phyloP scores from a whole-genome alignment of 2,113 vertebrate genomes.

The Macrotis lagotis region DNA sequence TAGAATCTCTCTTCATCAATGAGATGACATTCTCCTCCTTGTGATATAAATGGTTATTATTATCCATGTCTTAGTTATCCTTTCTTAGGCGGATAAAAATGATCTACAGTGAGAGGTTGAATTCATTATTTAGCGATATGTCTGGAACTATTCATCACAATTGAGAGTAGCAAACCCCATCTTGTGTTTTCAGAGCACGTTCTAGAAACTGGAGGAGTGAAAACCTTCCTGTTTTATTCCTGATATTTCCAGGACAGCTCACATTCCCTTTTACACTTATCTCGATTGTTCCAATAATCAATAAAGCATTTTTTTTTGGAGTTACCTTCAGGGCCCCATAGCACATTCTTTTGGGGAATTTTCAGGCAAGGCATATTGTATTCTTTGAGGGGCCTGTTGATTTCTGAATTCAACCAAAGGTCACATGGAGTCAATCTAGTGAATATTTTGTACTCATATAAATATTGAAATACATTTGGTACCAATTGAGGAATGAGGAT shows the following conservation, averaged over 20 bases:
- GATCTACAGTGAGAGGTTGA: background rate
- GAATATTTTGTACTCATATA: background rate
- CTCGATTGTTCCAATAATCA: background rate
- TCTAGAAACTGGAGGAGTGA: background rate
- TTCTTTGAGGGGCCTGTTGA: too few species aligned
- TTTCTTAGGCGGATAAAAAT: background rate
- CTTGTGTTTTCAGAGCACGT: constrained; percentile 7
- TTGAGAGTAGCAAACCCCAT: background rate
- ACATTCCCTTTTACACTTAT: background rate
- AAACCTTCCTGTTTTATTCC: background rate
- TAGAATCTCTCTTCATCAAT: background rate
- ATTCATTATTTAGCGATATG: background rate
- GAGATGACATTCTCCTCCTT: constrained; percentile 2
- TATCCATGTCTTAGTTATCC: constrained; percentile 1
- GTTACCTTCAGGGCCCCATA: background rate
- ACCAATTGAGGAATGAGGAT: background rate
- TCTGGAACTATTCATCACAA: background rate
- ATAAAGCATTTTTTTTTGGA: background rate
- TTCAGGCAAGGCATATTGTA: too few species aligned
- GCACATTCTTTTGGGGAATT: background rate
- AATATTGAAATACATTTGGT: background rate
- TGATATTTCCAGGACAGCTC: background rate
- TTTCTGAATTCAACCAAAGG: background rate
- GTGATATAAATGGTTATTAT: background rate
- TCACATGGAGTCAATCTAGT: background rate